Evolutionary conservation across 1,140 invertebrate species (phyloP).

Genomic region (Hirudo medicinalis): DNA sequence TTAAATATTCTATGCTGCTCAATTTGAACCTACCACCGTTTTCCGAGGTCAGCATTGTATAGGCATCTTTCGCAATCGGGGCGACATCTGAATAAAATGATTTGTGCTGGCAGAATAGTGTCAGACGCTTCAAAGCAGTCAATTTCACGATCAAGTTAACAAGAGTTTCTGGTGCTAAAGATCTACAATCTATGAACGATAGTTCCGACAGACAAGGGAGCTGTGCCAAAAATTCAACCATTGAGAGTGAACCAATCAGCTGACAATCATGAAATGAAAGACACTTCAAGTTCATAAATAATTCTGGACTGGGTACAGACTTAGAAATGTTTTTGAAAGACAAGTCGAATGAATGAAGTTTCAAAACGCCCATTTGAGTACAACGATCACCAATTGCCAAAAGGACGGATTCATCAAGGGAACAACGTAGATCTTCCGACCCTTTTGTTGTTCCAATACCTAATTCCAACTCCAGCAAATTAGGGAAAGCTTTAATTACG

Average conservation of each 20-base stretch:
- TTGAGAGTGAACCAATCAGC: neutral
- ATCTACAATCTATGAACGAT: constrained; percentile 9
- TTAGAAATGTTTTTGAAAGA: neutral
- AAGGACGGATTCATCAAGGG: neutral
- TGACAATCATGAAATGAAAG: constrained; percentile 6
- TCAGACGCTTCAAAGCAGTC: neutral
- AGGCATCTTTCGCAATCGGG: constrained; percentile 12
- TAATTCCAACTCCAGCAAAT: neutral
- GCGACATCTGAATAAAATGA: constrained; percentile 14
- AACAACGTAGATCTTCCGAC: neutral
- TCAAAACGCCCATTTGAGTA: constrained; percentile 7
- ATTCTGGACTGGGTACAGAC: neutral
- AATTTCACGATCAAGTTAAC: constrained; percentile 10
- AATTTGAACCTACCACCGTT: constrained; percentile 12
- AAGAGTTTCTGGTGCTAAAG: constrained; percentile 11
- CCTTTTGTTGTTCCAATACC: no score
- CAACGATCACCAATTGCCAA: constrained; percentile 2
- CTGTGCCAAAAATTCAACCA: constrained; percentile 7
- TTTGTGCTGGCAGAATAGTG: constrained; percentile 13
- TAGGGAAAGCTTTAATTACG: neutral
- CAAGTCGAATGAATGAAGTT: constrained; percentile 3
- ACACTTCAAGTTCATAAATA: neutral
- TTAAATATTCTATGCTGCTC: constrained; percentile 7
- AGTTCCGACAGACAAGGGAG: neutral
- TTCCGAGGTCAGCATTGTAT: constrained; percentile 7